Base-by-base conservation (phyloP, 92 coral and sea anemone genomes). In the Porites evermanni region DNA sequence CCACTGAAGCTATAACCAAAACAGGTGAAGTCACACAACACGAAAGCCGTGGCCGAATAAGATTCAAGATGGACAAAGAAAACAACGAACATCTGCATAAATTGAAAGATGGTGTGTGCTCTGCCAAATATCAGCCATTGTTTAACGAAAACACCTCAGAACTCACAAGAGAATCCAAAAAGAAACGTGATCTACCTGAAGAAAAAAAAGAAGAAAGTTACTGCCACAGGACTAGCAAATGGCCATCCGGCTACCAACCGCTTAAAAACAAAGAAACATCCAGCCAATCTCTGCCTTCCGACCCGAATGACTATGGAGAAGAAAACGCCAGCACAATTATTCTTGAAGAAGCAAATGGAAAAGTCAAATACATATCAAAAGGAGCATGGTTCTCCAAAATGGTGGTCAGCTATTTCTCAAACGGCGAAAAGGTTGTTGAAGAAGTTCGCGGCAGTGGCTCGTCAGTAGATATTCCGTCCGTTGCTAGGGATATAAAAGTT, bases 371-470 rank as follows among this genome's bases (percentile, higher is more conserved):
- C 76, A 86, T 85, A 7, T 85, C 92, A 8, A 50, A 82, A 6
- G 92, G 95, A 0, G 4, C 0, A 4, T 92, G 92, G 92, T 0
- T 2, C 23, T 89, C 92, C 12, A 92, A 86, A 82, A 89, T 92
- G 90, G 64, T 89, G 38, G 82, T 89, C 63, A 71, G 59, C 18
- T 92, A 29, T 63, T 10, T 58, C 24, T 19, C 64, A 16, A 51
- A 75, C 13, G 53, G 58, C 13, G 3, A 72, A 56, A 0, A 29
- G 74, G 26, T 47, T n/a, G 85, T 79, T 16, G 1, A 71, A 75
- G 79, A 72, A 52, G 91, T 58, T 20, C 8, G 12, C 0, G 95
- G 86, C n/a, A 80, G 88, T 61, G 86, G 92, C 61, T 47, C 19
- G 6, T 75, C 72, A 11, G 26, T 92, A n/a, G 68, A 58, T 18